Percentiles rank a stretch among this genome's conserved stretches.
Conservation (phyloP, 2,888 invertebrate genomes). For the Phalera bucephala region DNA sequence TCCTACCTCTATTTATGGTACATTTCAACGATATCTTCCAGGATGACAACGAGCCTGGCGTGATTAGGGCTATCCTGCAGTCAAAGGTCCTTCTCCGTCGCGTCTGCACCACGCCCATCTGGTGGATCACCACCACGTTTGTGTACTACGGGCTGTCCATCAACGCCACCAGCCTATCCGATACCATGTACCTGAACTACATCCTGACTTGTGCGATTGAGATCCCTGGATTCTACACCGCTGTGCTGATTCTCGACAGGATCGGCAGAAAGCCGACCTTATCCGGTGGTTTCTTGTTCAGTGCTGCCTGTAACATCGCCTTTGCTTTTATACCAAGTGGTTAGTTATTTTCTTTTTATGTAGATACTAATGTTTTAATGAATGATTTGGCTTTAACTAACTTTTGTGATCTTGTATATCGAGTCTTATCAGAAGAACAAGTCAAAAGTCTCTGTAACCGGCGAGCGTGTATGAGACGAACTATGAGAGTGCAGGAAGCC, state of each 20-base stretch:
- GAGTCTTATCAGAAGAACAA: too few relatives aligned
- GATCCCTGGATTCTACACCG: slow-evolving; percentile 86
- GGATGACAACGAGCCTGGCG: slow-evolving; percentile 23
- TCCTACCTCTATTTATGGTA: too few relatives aligned
- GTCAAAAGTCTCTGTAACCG: too few relatives aligned
- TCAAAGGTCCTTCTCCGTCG: slow-evolving; percentile 80
- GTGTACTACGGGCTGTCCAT: slow-evolving; percentile 91
- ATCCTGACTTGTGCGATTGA: slow-evolving; percentile 86
- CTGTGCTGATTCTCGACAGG: slow-evolving; percentile 84
- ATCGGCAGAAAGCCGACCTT: slow-evolving; percentile 85
- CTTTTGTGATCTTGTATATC: too few relatives aligned
- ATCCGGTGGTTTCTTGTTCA: slow-evolving; percentile 82
- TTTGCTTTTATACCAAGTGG: slow-evolving; percentile 78
- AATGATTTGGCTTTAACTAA: too few relatives aligned
- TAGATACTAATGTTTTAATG: too few relatives aligned
- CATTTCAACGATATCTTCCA: too few relatives aligned
- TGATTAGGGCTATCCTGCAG: slow-evolving; percentile 62
- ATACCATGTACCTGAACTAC: slow-evolving; percentile 89
- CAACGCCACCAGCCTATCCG: slow-evolving; percentile 88
- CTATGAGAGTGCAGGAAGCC: too few relatives aligned
- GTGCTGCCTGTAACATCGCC: slow-evolving; percentile 73
- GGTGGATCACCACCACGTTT: slow-evolving; percentile 91
- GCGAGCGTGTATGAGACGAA: too few relatives aligned
- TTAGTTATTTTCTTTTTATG: too few relatives aligned
- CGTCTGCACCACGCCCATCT: slow-evolving; percentile 86